phyloP scores from a whole-genome alignment of 1,140 invertebrate species.

The Drosophila sp. region DNA sequence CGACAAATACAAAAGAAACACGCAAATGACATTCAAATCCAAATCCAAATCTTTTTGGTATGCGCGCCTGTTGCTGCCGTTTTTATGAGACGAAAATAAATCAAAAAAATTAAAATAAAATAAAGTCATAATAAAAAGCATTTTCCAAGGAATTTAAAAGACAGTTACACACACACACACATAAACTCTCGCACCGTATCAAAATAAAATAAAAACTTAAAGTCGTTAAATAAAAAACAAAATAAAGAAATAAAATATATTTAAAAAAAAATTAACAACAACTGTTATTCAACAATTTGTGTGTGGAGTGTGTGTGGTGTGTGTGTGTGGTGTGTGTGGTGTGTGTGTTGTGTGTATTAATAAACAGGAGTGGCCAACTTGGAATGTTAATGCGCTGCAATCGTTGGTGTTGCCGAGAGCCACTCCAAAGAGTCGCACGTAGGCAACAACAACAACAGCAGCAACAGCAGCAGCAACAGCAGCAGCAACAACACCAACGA shows the following conservation, averaged over 20 bases:
- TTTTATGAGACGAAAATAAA: conserved; percentile 39
- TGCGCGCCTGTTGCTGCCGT: conserved; percentile 35
- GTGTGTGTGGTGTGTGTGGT: conserved; percentile 37
- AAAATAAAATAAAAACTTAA: conserved; percentile 52
- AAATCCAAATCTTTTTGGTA: conserved; percentile 46
- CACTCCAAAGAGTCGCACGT: conserved; percentile 55
- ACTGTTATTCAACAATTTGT: conserved; percentile 78
- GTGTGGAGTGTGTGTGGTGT: conserved; percentile 25
- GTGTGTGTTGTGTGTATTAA: conserved; percentile 54
- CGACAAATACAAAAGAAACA: conserved; percentile 7
- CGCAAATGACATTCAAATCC: conserved; percentile 51
- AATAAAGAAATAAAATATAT: conserved; percentile 3
- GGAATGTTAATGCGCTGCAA: conserved; percentile 82
- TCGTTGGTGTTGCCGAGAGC: conserved; percentile 67
- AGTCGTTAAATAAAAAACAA: conserved; percentile 66
- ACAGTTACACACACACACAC: conserved; percentile 20
- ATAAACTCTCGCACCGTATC: neutral
- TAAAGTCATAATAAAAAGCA: conserved; percentile 16
- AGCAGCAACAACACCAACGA: neutral
- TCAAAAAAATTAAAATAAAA: no score
- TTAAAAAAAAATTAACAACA: conserved; percentile 62
- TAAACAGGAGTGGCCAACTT: conserved; percentile 80
- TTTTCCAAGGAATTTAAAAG: conserved; percentile 42
- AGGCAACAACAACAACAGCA: conserved; percentile 43
- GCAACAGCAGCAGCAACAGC: neutral